Base-by-base conservation (phyloP, 2,888 invertebrate species). In the Hololepta plana region DNA sequence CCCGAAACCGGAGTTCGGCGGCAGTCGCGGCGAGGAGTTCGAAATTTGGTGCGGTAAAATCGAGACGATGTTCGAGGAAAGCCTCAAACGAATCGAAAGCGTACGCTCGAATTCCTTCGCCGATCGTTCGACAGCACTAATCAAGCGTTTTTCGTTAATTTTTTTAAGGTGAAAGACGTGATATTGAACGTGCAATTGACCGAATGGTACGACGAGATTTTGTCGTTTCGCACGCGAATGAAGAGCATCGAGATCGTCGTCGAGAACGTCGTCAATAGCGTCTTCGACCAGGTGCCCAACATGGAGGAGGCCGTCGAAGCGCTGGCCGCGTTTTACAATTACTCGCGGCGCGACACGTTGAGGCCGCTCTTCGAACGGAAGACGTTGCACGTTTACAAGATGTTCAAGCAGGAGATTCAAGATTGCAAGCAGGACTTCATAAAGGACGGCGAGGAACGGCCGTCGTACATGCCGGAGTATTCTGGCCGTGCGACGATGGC, bases 291-390 rank as follows among this genome's bases (percentile, higher is more conserved):
- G 4, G 67, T 82, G 4, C 73, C 72, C 26, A 80, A 80, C 37
- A 69, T 85, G 1, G 80, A 81, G 39, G 81, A 85, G 42, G 81
- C 75, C 0, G 63, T 90, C 5, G 71, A 81, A 33, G 65, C 76
- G 2, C 56, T 90, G 4, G 77, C 70, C 38, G 70, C 75, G 0
- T 67, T 85, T 40, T 67, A 77, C 44, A 79, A 77, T 46, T 82
- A 80, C 40, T 71, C 77, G 1, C 70, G 71, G 35, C 62, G 87
- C 27, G 71, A 74, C 41, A 74, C 71, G 8, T 58, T 87, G 26
- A 67, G 66, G 13, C 60, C 67, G 1, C 56, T 75, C 2, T 79
- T 80, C 44, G 67, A 76, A 34, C 59, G 62, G 16, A 75, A 75
- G 47, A 73, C 72, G 7, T 58, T 64, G 24, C 55, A 63, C 32